Evolutionary conservation across 35 echinoderm and acorn worm species (phyloP).

Genomic region (Lytechinus variegatus): DNA sequence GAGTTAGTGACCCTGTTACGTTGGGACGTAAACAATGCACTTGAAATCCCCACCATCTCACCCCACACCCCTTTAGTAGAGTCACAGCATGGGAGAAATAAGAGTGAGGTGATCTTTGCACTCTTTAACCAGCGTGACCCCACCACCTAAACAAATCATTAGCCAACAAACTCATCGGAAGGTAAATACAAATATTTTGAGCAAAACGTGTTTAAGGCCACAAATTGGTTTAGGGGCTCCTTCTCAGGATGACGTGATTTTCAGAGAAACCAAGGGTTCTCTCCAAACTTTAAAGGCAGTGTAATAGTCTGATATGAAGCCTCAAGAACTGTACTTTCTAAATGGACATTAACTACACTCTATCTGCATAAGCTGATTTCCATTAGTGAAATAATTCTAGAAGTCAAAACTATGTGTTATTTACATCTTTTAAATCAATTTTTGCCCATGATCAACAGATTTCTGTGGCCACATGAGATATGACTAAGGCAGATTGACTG

Average conservation of each 20-base stretch:
- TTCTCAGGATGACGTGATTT: not conserved
- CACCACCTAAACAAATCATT: not conserved
- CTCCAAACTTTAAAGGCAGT: not conserved
- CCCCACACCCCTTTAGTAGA: not conserved
- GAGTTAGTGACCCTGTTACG: not conserved
- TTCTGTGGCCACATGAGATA: no score
- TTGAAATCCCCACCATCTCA: not conserved
- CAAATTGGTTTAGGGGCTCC: not conserved
- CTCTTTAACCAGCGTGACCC: not conserved
- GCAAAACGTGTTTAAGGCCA: not conserved
- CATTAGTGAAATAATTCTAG: no score
- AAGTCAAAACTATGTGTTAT: no score
- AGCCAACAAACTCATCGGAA: not conserved
- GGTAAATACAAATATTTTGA: slow-evolving; percentile 13
- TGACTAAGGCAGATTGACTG: no score
- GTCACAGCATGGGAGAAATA: not conserved
- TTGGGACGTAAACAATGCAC: not conserved
- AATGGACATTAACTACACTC: no score
- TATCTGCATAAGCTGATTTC: no score
- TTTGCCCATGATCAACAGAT: no score
- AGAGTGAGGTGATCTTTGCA: not conserved
- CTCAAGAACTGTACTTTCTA: no score
- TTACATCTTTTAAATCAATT: no score
- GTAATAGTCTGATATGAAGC: not conserved
- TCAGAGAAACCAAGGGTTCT: not conserved